Evolutionary conservation across 2,113 vertebrate genomes (phyloP), one percentile per base, ranked within the genome.

Genomic region (Dromiciops gliroides): DNA sequence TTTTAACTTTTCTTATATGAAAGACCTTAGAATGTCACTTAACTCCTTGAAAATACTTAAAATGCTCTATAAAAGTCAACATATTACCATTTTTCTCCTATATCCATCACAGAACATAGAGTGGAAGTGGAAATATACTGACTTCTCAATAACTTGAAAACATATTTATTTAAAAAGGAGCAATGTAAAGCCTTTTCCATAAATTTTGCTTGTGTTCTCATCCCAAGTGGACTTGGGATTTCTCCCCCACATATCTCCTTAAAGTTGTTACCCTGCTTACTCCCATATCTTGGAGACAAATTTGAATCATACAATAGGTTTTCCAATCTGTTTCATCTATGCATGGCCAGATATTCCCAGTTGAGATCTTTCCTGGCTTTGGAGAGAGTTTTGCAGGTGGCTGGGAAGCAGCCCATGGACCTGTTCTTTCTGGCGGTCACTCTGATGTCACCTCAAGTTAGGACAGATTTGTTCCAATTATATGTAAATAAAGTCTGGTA

Each of bases 381-480:
- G 31, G 47, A 37, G 37, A 8, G 47, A 1, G 26, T 93, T 94
- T 50, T 8, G 0, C 95, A 95, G 44, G 89, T 94, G 92, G 12
- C 49, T 48, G 12, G 19, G 49, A 94, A 56, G 16, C 95, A 95
- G 92, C 56, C 83, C 28, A 0, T 22, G 44, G 94, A 50, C 48
- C 0, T n/a, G 51, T 83, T 19, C 93, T 10, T 92, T 94, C 89
- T 90, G 92, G 6, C 25, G 75, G 97, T 91, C 51, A 49, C 26
- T 96, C 94, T 95, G 26, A 89, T 89, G 92, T 52, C 95, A 90
- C 51, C 91, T 94, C 24, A 89, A 53, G 14, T 47, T 83, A 19
- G 23, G 11, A 25, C 8, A 22, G 94, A 93, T 93, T 37, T 50
- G 60, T 95, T 60, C 25, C 92, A 94, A 89, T 50, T 94, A 0